Evolutionary conservation across 2,113 vertebrate genomes (phyloP), one percentile per base, ranked within the genome.

Genomic region (Percina caprodes): DNA sequence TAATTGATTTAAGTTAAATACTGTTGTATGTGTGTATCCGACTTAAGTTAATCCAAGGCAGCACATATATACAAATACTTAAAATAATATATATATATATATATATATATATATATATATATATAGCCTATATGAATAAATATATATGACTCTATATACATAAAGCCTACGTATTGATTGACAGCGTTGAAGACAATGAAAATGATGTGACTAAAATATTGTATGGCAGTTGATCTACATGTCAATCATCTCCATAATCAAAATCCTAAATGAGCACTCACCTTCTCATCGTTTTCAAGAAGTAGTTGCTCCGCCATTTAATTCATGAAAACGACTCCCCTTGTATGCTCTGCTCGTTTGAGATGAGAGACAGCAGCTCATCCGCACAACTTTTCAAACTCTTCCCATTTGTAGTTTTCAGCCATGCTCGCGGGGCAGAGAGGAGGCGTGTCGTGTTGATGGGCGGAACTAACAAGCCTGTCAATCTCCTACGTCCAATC

Each of bases 291-390:
- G 65, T 86, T 70, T 54, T 82, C 82, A 55, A 77, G 12, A 77
- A 95, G 88, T 48, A 90, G 69, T 86, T 95, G 92, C 68, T 94
- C 94, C 55, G 93, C 94, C 95, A 96, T 96, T 83, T 93, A 91
- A 75, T 24, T 85, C 62, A 86, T 83, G n/a, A 80, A 86, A 79
- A 67, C 54, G 14, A 42, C 23, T 79, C 59, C 74, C 55, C 1
- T 7, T n/a, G 67, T 59, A 26, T 88, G 62, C 48, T 71, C 74
- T 70, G 74, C 45, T 56, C 12, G 45, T 78, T 58, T 18, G 18
- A 62, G 83, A 72, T 30, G 33, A 76, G 19, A 61, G 55, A 51
- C 39, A 45, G 26, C 52, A 42, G 42, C 68, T 89, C 52, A 76
- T 61, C 59, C 15, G 52, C 59, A 66, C 67, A 80, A 86, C 73